Conservation (phyloP, 2,797 vertebrate genomes). For the Ctenopoma kingsleyae region DNA sequence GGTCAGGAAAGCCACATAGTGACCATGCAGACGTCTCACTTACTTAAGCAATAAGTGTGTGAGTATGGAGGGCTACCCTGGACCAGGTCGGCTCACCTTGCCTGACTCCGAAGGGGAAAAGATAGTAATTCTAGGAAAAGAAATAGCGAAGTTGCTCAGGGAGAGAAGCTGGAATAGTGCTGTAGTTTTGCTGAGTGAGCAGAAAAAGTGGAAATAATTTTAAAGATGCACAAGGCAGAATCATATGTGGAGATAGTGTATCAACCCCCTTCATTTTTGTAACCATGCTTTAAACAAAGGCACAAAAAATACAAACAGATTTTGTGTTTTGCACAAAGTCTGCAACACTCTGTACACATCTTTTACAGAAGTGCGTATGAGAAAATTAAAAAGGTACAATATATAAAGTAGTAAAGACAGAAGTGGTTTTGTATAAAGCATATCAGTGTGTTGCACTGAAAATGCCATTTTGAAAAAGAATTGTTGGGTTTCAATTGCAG, state of each 20-base stretch:
- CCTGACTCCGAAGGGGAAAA: conserved; percentile 3
- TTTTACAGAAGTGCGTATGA: too few relatives aligned
- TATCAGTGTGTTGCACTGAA: too few relatives aligned
- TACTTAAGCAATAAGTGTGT: conserved; percentile 49
- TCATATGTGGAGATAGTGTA: neutral
- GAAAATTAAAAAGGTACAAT: too few relatives aligned
- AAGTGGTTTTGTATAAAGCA: too few relatives aligned
- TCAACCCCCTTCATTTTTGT: too few relatives aligned
- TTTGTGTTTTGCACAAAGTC: too few relatives aligned
- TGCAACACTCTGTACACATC: too few relatives aligned
- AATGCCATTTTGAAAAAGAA: too few relatives aligned
- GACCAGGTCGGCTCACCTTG: neutral
- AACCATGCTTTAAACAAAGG: too few relatives aligned
- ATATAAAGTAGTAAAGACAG: too few relatives aligned
- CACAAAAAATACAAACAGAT: too few relatives aligned
- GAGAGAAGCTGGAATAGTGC: conserved; percentile 5
- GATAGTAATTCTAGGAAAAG: conserved; percentile 14
- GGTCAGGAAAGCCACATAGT: conserved; percentile 43
- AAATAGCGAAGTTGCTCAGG: conserved; percentile 7
- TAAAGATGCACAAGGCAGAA: conserved; percentile 19
- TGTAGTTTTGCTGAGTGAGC: conserved; percentile 35
- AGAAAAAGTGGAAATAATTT: conserved; percentile 17
- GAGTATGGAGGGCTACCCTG: neutral
- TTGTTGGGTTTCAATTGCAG: too few relatives aligned
- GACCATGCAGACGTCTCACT: conserved; percentile 51